Evolutionary conservation across 2,113 vertebrate species (phyloP).

Genomic region (Echinops telfairi): DNA sequence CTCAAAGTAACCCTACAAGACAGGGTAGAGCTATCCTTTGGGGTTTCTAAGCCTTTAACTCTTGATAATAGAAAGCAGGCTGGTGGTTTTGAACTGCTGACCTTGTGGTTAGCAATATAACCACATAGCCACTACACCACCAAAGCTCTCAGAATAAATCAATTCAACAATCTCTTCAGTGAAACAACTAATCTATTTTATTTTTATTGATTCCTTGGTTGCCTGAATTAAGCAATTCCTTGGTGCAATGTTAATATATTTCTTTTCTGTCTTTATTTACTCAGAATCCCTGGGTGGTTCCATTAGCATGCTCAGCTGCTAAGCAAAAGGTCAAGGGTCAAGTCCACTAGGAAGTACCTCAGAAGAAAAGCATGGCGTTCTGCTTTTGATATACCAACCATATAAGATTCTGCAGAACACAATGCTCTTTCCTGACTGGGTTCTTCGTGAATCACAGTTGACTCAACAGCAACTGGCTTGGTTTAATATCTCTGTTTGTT

Average conservation of each 20-base stretch:
- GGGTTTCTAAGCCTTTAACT: no score
- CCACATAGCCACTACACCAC: no score
- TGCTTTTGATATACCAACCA: neutral
- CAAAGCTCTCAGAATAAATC: neutral
- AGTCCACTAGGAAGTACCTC: neutral
- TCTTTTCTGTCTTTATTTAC: neutral
- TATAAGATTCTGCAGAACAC: neutral
- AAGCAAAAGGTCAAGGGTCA: neutral
- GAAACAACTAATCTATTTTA: conserved; percentile 30
- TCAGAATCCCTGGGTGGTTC: neutral
- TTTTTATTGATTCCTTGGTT: neutral
- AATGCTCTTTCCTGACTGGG: neutral
- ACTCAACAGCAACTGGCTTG: neutral
- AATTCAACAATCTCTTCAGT: conserved; percentile 25
- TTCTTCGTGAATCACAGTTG: neutral
- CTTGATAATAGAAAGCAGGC: no score
- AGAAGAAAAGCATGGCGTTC: neutral
- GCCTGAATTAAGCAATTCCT: conserved; percentile 33
- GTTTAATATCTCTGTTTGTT: neutral
- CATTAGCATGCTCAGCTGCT: neutral
- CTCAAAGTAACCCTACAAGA: no score
- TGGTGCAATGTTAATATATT: neutral
- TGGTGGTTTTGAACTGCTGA: no score
- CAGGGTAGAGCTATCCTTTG: no score
- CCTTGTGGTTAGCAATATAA: no score